These are phyloP conservation scores for Mohoua ochrocephala DNA, from an alignment of 2,113 vertebrate species.

Conservation along the genomic window DNA sequence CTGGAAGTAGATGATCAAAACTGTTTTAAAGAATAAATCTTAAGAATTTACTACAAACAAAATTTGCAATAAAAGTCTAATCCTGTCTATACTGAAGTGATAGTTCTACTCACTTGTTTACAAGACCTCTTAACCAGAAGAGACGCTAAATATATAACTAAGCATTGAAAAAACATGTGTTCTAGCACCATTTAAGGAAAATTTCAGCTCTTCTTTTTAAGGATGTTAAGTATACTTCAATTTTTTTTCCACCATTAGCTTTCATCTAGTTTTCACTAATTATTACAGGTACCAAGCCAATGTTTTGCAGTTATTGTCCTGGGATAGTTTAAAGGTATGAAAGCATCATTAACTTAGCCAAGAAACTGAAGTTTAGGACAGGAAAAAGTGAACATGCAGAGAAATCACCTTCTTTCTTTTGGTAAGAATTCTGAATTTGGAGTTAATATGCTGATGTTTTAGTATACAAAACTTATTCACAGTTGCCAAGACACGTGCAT, in stretches of 20 bases:
- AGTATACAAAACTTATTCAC: not conserved
- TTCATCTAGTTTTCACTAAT: conserved; percentile 1
- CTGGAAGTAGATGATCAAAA: not conserved
- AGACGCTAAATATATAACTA: not conserved
- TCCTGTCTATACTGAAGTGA: not conserved
- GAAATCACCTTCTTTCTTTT: conserved; percentile 8
- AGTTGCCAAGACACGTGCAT: not conserved
- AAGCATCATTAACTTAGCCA: not conserved
- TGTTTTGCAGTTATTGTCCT: not conserved
- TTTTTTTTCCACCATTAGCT: not conserved
- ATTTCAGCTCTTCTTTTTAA: conserved; percentile 1
- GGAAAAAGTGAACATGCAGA: conserved; percentile 18
- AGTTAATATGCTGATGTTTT: not conserved
- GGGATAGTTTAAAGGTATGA: conserved; percentile 8
- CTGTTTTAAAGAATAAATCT: not conserved
- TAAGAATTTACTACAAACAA: not conserved
- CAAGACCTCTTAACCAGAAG: not conserved
- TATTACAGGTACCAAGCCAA: not conserved
- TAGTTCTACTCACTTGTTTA: not conserved
- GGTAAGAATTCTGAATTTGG: not conserved
- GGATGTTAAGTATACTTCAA: not conserved
- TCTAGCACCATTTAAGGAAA: not conserved
- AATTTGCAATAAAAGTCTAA: not conserved
- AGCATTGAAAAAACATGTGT: not conserved
- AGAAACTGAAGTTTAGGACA: not conserved